Conservation (phyloP, 2,797 vertebrate species). For the Sebastes matsubarae region DNA sequence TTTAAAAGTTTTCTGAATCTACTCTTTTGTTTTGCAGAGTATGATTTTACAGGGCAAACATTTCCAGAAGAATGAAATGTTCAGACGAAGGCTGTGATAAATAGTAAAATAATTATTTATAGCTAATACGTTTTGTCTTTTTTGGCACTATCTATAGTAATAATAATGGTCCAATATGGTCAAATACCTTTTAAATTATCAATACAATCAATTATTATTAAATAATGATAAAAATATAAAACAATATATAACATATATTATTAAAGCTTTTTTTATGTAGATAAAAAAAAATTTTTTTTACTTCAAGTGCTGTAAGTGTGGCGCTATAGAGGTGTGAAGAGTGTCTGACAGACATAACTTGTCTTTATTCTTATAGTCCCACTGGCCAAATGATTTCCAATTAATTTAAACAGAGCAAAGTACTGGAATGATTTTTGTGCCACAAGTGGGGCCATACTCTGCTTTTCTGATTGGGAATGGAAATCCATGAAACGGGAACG, state of each 20-base stretch:
- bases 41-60: too few relatives aligned
- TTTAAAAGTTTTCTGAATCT: too few relatives aligned
- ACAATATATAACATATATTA: too few relatives aligned
- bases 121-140: background rate
- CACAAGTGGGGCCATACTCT: background rate
- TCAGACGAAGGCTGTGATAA: too few relatives aligned
- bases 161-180: background rate
- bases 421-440: constrained; percentile 5
- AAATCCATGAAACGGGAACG: constrained; percentile 29
- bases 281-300: background rate
- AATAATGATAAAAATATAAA: too few relatives aligned
- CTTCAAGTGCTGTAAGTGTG: background rate
- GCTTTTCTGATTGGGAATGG: constrained; percentile 17
- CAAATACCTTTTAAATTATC: background rate
- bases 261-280: background rate
- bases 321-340: background rate
- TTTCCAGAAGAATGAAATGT: too few relatives aligned
- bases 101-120: background rate
- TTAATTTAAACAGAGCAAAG: constrained; percentile 32
- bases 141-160: background rate
- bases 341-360: background rate
- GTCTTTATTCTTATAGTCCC: background rate
- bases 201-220: too few relatives aligned
- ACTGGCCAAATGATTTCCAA: constrained; percentile 21
- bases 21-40: too few relatives aligned